Evolutionary conservation across 35 echinoderm and acorn worm species (phyloP), one percentile per base, ranked within the genome.

Genomic region (Acanthaster planci): DNA sequence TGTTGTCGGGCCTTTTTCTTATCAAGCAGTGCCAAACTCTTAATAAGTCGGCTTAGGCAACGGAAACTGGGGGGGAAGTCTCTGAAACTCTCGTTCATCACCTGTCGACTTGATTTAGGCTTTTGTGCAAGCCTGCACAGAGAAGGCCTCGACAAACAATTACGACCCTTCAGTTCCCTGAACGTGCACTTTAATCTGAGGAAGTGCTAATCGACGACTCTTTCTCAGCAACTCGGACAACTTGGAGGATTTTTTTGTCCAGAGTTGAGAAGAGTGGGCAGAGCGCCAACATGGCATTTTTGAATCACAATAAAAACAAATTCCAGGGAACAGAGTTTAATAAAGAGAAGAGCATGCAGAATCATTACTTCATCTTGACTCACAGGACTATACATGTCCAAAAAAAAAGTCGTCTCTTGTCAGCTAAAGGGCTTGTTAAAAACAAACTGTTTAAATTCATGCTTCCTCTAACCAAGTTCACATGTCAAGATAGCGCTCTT

Each of bases 61-160:
- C 64, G 64, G 64, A 72, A 72, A 72, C 64, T 72, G 64, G 21
- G 17, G 31, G 54, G 80, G 80, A 83, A 83, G 57, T 83, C 30
- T 72, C 64, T 60, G 54, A 83, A 55, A 58, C 80, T 32, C 57
- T 83, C 80, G 51, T 83, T 83, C 54, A 57, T 57, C 80, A 83
- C 57, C 30, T 39, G 15, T 14, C 52, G 29, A 31, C 38, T 56
- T 59, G 80, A 83, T 57, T 58, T 57, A 54, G 52, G 22, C 51
- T 29, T 53, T 36, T 34, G 38, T 52, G 21, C 35, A 80, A 18
- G 77, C 26, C 9, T 38, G 21, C 8, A 78, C 26, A 72, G 57
- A 72, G 22, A 26, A 14, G 64, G 34, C 64, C 64, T 72, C 64
- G 64, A 34, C 22, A 72, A 72, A 72, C 64, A 72, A 72, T 72